Percentiles rank a stretch among this genome's conserved stretches.
These are phyloP conservation scores for Cotesia typhae DNA, from an alignment of 1,140 invertebrate species.

Conservation along the genomic window DNA sequence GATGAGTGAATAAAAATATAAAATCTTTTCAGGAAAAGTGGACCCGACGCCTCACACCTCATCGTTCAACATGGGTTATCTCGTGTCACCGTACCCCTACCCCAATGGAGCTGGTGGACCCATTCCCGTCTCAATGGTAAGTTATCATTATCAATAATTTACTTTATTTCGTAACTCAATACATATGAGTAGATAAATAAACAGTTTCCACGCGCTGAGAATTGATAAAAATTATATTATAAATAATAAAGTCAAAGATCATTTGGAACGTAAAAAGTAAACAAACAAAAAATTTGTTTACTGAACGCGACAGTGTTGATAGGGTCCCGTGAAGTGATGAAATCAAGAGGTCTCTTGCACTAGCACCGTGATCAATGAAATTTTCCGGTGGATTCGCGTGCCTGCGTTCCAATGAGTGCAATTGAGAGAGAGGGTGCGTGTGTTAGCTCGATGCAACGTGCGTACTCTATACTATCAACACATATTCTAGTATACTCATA, in stretches of 20 bases:
- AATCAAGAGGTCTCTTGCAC: slow-evolving; percentile 31
- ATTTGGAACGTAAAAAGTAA: background rate
- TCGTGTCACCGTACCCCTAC: slow-evolving; percentile 87
- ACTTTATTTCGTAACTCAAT: background rate
- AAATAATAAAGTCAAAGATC: background rate
- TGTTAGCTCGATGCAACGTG: slow-evolving; percentile 4
- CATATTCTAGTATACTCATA: no score
- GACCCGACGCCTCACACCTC: slow-evolving; percentile 83
- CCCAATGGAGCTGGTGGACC: slow-evolving; percentile 84
- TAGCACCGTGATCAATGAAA: slow-evolving; percentile 30
- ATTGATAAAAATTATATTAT: background rate
- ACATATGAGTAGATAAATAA: background rate
- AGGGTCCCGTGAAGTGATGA: slow-evolving; percentile 17
- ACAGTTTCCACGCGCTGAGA: background rate
- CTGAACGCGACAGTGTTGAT: slow-evolving; percentile 17
- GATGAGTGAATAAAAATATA: no score
- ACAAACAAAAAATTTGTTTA: slow-evolving; percentile 8
- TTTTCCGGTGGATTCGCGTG: slow-evolving; percentile 33
- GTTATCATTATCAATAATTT: slow-evolving; percentile 55
- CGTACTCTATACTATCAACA: background rate
- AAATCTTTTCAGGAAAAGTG: slow-evolving; percentile 76
- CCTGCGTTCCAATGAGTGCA: slow-evolving; percentile 6
- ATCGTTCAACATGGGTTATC: slow-evolving; percentile 90
- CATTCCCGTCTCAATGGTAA: slow-evolving; percentile 88
- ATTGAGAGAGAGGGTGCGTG: slow-evolving; percentile 3